phyloP scores from a whole-genome alignment of 2,888 invertebrate genomes.

The Mythimna lalbum region DNA sequence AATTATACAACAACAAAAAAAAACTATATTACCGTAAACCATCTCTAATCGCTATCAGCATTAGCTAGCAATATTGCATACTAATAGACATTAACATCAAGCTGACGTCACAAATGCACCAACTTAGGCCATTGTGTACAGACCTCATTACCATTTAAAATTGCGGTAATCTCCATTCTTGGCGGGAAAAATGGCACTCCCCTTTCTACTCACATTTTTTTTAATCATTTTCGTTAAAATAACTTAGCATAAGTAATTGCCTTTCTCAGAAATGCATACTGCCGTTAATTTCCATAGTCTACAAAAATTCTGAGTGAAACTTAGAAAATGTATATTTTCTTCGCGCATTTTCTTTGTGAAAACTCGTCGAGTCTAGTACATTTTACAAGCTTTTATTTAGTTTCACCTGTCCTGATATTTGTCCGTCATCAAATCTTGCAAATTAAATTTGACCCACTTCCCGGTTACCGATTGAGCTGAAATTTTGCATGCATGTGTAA shows the following conservation, averaged over 20 bases:
- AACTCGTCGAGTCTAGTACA: slow-evolving; percentile 19
- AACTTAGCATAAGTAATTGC: slow-evolving; percentile 28
- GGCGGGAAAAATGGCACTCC: slow-evolving; percentile 31
- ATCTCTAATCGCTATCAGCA: neutral
- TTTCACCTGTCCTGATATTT: too few relatives aligned
- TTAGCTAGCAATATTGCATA: slow-evolving; percentile 11
- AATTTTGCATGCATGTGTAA: too few relatives aligned
- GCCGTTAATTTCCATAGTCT: slow-evolving; percentile 16
- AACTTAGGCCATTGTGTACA: slow-evolving; percentile 54
- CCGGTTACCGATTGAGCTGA: too few relatives aligned
- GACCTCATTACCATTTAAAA: slow-evolving; percentile 48
- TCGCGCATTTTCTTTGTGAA: slow-evolving; percentile 1
- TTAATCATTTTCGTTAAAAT: slow-evolving; percentile 26
- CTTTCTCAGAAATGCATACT: slow-evolving; percentile 35
- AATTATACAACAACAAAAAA: too few relatives aligned
- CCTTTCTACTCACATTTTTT: slow-evolving; percentile 22
- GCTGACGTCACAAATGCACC: slow-evolving; percentile 34
- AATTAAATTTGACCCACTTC: too few relatives aligned
- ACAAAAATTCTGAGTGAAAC: neutral
- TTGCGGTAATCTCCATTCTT: slow-evolving; percentile 47
- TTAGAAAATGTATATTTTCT: neutral
- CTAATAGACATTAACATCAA: slow-evolving; percentile 5
- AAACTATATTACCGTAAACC: too few relatives aligned
- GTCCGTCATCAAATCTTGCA: too few relatives aligned
- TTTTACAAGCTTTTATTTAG: too few relatives aligned